Conservation (phyloP, 2,113 vertebrate genomes). For the Shinisaurus crocodilurus region DNA sequence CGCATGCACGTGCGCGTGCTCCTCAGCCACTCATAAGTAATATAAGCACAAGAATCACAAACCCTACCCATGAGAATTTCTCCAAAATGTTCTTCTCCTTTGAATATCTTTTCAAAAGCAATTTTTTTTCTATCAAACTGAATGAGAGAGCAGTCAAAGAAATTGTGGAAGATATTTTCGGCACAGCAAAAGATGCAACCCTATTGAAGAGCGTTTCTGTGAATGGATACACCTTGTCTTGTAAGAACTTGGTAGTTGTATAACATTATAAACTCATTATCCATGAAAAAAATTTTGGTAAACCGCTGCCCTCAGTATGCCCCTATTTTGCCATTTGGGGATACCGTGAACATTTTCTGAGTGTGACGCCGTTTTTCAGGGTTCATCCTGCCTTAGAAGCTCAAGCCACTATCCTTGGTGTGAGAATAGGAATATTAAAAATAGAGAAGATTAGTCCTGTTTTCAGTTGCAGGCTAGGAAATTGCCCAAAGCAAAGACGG, state of each 20-base stretch:
- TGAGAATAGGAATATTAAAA: background rate
- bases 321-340: background rate
- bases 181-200: background rate
- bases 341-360: background rate
- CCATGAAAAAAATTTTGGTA: conserved; percentile 7
- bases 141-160: too few species aligned
- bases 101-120: too few species aligned
- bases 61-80: too few species aligned
- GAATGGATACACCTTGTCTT: conserved; percentile 50
- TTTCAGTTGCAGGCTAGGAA: background rate
- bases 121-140: too few species aligned
- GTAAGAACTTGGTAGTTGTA: conserved; percentile 54
- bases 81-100: too few species aligned
- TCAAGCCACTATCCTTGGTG: background rate
- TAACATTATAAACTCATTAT: conserved; percentile 52
- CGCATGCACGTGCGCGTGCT: too few species aligned
- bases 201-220: conserved; percentile 32
- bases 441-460: background rate
- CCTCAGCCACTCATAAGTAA: too few species aligned
- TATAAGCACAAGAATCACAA: too few species aligned
- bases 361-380: background rate
- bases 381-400: conserved; percentile 50
- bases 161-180: too few species aligned
- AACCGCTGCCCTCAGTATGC: background rate
- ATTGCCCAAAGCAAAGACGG: background rate